These are phyloP conservation scores for Gila robusta DNA, from an alignment of 2,797 vertebrate species.

Conservation along the genomic window DNA sequence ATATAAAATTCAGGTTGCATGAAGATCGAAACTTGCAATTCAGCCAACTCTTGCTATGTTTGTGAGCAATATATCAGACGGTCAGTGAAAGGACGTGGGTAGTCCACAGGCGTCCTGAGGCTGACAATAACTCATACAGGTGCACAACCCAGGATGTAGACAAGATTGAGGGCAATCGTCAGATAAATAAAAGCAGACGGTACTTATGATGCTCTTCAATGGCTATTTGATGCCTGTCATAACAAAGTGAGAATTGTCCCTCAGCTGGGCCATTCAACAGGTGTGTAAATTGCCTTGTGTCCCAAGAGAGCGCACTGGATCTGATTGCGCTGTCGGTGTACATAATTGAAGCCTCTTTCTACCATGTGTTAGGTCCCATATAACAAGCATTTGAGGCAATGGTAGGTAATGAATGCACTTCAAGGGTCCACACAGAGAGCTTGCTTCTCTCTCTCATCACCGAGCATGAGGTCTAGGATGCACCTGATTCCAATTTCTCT, in stretches of 20 bases:
- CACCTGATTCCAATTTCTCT: constrained; percentile 32
- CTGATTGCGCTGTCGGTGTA: constrained; percentile 36
- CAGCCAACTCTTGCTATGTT: not conserved
- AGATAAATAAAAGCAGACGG: constrained; percentile 36
- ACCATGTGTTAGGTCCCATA: constrained; percentile 19
- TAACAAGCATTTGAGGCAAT: constrained; percentile 39
- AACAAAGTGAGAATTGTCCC: constrained; percentile 31
- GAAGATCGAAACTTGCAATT: not conserved
- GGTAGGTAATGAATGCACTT: constrained; percentile 23
- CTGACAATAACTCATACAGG: constrained; percentile 11
- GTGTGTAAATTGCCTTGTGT: constrained; percentile 42
- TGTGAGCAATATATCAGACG: not conserved
- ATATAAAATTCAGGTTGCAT: not conserved
- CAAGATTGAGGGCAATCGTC: constrained; percentile 10
- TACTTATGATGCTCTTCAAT: not conserved
- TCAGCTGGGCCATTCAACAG: constrained; percentile 45
- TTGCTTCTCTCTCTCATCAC: constrained; percentile 6
- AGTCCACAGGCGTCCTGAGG: not conserved
- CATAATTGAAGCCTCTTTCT: constrained; percentile 46
- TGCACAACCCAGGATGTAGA: constrained; percentile 15
- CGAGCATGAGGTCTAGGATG: constrained; percentile 22
- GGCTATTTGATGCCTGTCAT: constrained; percentile 41
- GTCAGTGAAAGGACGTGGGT: not conserved
- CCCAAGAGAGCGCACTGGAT: constrained; percentile 21
- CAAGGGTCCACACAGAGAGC: not conserved